A percentile compares a stretch with the other conserved stretches of the same genome.
Conservation (phyloP, 2,888 invertebrate genomes). For the Phrixothrix hirtus region DNA sequence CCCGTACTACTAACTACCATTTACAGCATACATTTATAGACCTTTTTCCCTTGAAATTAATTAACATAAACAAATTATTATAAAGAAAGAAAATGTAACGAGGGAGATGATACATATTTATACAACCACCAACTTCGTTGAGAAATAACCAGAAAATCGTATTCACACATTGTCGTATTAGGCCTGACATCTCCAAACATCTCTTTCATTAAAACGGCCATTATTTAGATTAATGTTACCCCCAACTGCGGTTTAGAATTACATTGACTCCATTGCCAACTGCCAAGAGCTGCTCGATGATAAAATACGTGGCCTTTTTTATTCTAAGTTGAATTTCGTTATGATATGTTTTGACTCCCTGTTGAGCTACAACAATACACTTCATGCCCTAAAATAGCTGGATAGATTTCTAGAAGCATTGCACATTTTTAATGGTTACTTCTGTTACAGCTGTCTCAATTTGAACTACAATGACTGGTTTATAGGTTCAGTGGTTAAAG, state of each 20-base stretch:
- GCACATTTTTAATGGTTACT: slow-evolving; percentile 47
- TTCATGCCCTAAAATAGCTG: slow-evolving; percentile 36
- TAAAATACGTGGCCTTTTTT: slow-evolving; percentile 50
- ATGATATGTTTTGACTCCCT: slow-evolving; percentile 50
- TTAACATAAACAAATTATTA: too few species aligned
- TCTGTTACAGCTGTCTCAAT: slow-evolving; percentile 52
- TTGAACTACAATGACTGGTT: slow-evolving; percentile 39
- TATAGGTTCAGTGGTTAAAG: slow-evolving; percentile 25
- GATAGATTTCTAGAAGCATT: slow-evolving; percentile 45
- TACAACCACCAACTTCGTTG: slow-evolving; percentile 43
- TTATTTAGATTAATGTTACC: slow-evolving; percentile 59
- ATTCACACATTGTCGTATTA: slow-evolving; percentile 60
- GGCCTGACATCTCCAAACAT: slow-evolving; percentile 57
- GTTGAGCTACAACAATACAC: slow-evolving; percentile 45
- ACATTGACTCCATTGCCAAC: slow-evolving; percentile 51
- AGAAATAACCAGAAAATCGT: slow-evolving; percentile 57
- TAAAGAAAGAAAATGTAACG: too few species aligned
- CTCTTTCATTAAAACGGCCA: slow-evolving; percentile 57
- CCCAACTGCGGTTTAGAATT: slow-evolving; percentile 56
- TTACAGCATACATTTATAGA: too few species aligned
- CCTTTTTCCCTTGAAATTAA: too few species aligned
- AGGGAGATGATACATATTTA: slow-evolving; percentile 8
- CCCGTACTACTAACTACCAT: too few species aligned
- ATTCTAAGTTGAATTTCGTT: slow-evolving; percentile 47
- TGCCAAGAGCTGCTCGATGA: slow-evolving; percentile 48